Base-by-base conservation (phyloP, 1,140 invertebrate species). In the Leptinotarsa lineolata region DNA sequence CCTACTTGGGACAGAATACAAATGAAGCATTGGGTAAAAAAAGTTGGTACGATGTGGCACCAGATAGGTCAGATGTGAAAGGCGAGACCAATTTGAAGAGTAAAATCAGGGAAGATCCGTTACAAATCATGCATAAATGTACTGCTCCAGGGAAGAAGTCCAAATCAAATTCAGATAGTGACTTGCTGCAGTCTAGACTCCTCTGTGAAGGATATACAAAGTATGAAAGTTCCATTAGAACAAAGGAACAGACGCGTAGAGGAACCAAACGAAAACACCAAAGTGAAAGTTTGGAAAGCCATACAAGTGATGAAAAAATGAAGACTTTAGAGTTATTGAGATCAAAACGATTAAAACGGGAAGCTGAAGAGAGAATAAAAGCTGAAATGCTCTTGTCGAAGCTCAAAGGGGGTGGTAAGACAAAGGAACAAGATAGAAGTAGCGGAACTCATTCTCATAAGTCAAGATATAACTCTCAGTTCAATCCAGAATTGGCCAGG, bases 1-100 rank as follows among this genome's bases (percentile, higher is more conserved):
- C 95, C 59, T 99, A 98, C 87, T 87, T 99, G 66, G 97, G 96
- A 0, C 97, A 99, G 86, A 94, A 96, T 83, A 93, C 95, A 63
- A 91, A 94, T 83, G 96, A 98, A 86, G 89, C 91, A 12, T 89
- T 92, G 2, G 92, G 92, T 18, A 91, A 92, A 78, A 89, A 89
- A 73, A 93, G 91, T 78, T 96, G 94, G 94, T 96, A 95, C 85
- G 90, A 94, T 82, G 86, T 91, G 75, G 78, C 89, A 20, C 92
- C 92, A 68, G 85, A 87, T 24, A 83, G 87, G 83, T 79, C 76
- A 70, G 82, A 84, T 76, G 83, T 87, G 78, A 76, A 88, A 82
- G 83, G 84, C 64, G 92, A 93, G 87, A 78, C 88, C 39, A 84
- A 87, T 74, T 84, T 87, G 69, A 90, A 90, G 80, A 86, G 85